phyloP scores from a whole-genome alignment of 2,888 invertebrate species.

The Clistopyga incitator region DNA sequence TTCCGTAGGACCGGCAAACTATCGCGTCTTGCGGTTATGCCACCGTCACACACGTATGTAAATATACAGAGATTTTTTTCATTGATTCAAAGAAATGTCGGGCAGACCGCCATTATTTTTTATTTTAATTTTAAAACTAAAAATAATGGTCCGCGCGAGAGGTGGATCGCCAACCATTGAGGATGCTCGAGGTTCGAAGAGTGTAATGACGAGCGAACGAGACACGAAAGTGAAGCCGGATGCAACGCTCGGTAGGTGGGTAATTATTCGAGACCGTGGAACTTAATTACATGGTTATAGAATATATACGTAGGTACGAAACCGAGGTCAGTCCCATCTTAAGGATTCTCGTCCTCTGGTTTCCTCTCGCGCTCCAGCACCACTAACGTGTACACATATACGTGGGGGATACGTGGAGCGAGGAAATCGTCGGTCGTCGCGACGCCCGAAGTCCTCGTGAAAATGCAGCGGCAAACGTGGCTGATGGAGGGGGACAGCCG shows the following conservation, averaged over 20 bases:
- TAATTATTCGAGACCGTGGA: slow-evolving; percentile 77
- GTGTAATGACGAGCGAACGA: slow-evolving; percentile 17
- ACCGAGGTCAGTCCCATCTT: slow-evolving; percentile 73
- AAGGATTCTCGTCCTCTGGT: slow-evolving; percentile 48
- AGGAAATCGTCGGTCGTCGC: slow-evolving; percentile 54
- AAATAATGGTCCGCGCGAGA: no score
- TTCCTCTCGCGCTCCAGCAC: not conserved
- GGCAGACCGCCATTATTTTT: no score
- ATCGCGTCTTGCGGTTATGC: slow-evolving; percentile 6
- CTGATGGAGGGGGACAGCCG: slow-evolving; percentile 9
- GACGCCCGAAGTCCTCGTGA: slow-evolving; percentile 63
- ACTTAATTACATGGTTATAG: slow-evolving; percentile 77
- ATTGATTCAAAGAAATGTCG: no score
- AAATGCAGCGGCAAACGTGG: slow-evolving; percentile 54
- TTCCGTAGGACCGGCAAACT: not conserved
- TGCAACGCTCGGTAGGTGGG: slow-evolving; percentile 76
- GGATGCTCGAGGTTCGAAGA: slow-evolving; percentile 65
- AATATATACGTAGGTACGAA: slow-evolving; percentile 56
- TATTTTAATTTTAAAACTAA: no score
- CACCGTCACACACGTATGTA: slow-evolving; percentile 7
- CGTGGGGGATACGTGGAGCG: not conserved
- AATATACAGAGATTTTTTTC: not conserved
- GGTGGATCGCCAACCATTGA: slow-evolving; percentile 69
- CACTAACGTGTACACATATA: not conserved
- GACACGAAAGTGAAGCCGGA: slow-evolving; percentile 73